Base-by-base conservation (phyloP, 2,113 vertebrate genomes). In the Xiphias gladius region DNA sequence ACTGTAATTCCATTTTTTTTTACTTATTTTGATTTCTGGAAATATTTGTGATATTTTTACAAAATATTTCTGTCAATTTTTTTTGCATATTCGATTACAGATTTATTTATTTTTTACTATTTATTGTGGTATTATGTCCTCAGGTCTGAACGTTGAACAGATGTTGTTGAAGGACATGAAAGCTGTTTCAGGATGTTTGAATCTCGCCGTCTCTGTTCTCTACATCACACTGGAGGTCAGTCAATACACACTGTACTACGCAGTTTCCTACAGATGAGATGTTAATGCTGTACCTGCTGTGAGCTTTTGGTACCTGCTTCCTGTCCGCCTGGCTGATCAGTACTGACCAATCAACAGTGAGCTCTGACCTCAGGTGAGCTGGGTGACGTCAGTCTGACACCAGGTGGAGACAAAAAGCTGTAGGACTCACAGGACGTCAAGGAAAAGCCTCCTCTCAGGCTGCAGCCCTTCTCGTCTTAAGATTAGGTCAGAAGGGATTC, bases 91-190 rank as follows among this genome's bases (percentile, higher is more conserved):
- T 35, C 6, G 32, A 35, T 35, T 4, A 35, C 32, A 35, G 32
- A 35, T 35, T 35, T 35, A 6, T 35, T 35, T 35, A 6, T 58
- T 4, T 46, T 1, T 0, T 1, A 22, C 37, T 68, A 30, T 11
- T 57, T 41, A 7, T 26, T 13, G 26, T 24, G 48, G 14, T 26
- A 17, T 72, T 68, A 35, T 43, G 37, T 83, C 54, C 50, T 37
- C 92, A 99, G 97, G 96, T 73, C 94, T 99, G 87, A 97, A 93
- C 0, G 97, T 96, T 0, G 96, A 97, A 63, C 97, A 99, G 93
- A 97, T 99, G 97, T 89, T 99, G 86, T 82, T 96, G 69, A 99
- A 99, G 79, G 98, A 99, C 94, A 96, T 98, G 93, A 99, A 99
- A 79, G 91, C 80, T 0, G 70, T 96, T n/a, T 92, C 90, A 0